These are phyloP conservation scores for Aepyceros melampus DNA, from an alignment of 2,113 vertebrate species.

Conservation along the genomic window DNA sequence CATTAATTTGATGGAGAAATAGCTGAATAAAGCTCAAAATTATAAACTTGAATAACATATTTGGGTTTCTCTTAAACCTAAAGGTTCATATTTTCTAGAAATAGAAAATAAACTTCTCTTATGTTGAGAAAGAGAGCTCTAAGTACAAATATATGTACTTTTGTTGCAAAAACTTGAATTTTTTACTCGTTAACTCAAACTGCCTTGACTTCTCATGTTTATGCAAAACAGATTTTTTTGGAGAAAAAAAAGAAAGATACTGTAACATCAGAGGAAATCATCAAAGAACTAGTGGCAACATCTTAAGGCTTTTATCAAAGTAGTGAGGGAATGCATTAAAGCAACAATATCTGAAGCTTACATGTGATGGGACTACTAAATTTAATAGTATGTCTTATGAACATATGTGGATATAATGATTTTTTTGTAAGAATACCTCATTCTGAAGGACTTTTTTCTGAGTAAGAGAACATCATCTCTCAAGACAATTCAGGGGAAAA, in stretches of 20 bases:
- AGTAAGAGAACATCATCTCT: constrained; percentile 56
- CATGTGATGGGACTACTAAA: constrained; percentile 77
- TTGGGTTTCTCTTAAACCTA: constrained; percentile 5
- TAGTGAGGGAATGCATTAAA: constrained; percentile 86
- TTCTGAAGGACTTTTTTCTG: constrained; percentile 48
- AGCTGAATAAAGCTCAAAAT: constrained; percentile 28
- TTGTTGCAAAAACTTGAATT: constrained; percentile 74
- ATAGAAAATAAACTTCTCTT: constrained; percentile 50
- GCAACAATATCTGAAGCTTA: constrained; percentile 78
- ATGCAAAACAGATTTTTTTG: constrained; percentile 80
- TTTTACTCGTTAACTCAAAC: constrained; percentile 76
- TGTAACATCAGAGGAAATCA: constrained; percentile 85
- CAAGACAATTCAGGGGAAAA: constrained; percentile 50
- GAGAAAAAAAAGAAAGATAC: constrained; percentile 71
- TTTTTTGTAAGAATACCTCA: constrained; percentile 63
- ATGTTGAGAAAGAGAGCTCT: not conserved
- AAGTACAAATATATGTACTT: constrained; percentile 52
- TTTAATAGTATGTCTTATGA: constrained; percentile 72
- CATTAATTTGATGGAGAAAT: not conserved
- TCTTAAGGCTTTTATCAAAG: constrained; percentile 86
- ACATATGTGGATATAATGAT: constrained; percentile 69
- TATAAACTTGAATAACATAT: not conserved
- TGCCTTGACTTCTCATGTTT: constrained; percentile 79
- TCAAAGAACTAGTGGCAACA: constrained; percentile 83
- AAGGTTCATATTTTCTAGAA: constrained; percentile 26